Conservation (phyloP, 1,140 invertebrate genomes). For the Potamilus streckersoni region DNA sequence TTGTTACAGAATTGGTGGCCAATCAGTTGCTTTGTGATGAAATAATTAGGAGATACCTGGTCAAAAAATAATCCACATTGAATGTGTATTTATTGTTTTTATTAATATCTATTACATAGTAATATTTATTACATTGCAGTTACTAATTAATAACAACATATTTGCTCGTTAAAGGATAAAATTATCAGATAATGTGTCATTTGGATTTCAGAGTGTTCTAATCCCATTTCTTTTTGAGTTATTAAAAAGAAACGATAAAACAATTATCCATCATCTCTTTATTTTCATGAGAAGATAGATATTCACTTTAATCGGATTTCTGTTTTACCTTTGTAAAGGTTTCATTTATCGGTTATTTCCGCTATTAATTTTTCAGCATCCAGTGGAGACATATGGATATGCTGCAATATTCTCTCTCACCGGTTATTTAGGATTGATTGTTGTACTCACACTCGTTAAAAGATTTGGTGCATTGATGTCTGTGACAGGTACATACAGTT, state of each 20-base stretch:
- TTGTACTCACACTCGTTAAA: conserved; percentile 88
- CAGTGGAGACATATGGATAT: conserved; percentile 85
- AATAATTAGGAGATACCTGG: too few species aligned
- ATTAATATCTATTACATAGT: too few species aligned
- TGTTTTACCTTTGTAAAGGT: conserved; percentile 69
- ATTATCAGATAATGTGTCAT: too few species aligned
- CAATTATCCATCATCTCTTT: neutral
- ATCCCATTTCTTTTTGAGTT: too few species aligned
- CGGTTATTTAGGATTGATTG: conserved; percentile 92
- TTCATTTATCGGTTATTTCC: conserved; percentile 5
- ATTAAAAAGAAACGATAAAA: too few species aligned
- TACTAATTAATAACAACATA: too few species aligned
- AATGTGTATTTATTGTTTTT: too few species aligned
- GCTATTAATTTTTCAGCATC: conserved; percentile 70
- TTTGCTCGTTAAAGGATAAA: too few species aligned
- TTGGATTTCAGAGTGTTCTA: too few species aligned
- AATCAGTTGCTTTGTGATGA: too few species aligned
- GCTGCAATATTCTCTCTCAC: conserved; percentile 87
- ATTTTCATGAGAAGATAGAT: neutral
- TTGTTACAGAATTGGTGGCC: neutral
- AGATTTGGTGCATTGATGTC: conserved; percentile 90
- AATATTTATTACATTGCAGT: too few species aligned
- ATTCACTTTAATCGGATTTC: neutral
- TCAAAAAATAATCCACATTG: too few species aligned
- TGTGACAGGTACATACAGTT: conserved; percentile 82